phyloP scores from a whole-genome alignment of 2,888 invertebrate species.

The Stenodera caucasica region DNA sequence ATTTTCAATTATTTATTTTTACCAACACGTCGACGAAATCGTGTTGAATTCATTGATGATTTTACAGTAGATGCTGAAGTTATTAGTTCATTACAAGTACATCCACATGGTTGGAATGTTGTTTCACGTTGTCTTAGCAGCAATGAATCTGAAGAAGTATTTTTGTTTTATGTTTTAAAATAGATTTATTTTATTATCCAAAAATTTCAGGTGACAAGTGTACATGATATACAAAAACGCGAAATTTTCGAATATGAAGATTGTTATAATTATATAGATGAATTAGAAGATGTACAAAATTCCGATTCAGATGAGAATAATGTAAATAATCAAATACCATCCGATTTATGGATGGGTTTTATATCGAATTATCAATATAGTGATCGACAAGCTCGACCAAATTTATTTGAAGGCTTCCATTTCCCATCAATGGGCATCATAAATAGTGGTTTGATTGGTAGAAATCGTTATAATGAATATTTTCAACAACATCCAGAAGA shows the following conservation, averaged over 20 bases:
- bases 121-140: slow-evolving; percentile 85
- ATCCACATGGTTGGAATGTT: slow-evolving; percentile 89
- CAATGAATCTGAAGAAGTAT: slow-evolving; percentile 82
- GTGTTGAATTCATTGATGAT: slow-evolving; percentile 88
- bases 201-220: slow-evolving; percentile 77
- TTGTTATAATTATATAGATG: slow-evolving; percentile 44
- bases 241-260: slow-evolving; percentile 55
- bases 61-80: slow-evolving; percentile 93
- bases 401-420: slow-evolving; percentile 35
- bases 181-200: slow-evolving; percentile 11
- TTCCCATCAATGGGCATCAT: slow-evolving; percentile 48
- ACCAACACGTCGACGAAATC: slow-evolving; percentile 71
- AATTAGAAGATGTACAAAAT: slow-evolving; percentile 29
- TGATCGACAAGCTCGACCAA: slow-evolving; percentile 34
- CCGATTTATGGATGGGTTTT: slow-evolving; percentile 55
- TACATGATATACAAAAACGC: slow-evolving; percentile 86
- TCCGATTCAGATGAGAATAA: slow-evolving; percentile 35
- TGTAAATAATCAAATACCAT: slow-evolving; percentile 38
- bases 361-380: slow-evolving; percentile 48
- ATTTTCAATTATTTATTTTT: slow-evolving; percentile 83
- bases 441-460: slow-evolving; percentile 51
- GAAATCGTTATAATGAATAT: slow-evolving; percentile 43
- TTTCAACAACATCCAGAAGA: slow-evolving; percentile 47
- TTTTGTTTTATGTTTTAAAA: slow-evolving; percentile 22
- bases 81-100: slow-evolving; percentile 84